A percentile compares a stretch with the other conserved stretches of the same genome.
Conservation (phyloP, 2,888 invertebrate genomes). For the Brenthis daphne region DNA sequence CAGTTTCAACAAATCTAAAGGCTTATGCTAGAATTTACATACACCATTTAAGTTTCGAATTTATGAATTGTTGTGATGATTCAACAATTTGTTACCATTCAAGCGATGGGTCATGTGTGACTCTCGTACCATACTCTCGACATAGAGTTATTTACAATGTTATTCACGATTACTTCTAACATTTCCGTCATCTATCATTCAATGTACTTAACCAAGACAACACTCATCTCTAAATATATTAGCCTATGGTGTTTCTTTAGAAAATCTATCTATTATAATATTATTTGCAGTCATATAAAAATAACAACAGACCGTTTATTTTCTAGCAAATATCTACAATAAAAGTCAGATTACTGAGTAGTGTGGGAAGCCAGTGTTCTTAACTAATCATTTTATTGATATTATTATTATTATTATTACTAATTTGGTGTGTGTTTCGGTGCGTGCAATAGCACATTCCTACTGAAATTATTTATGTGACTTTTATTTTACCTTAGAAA, state of each 20-base stretch:
- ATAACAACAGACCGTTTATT: slow-evolving; percentile 76
- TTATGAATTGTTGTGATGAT: slow-evolving; percentile 40
- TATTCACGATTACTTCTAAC: slow-evolving; percentile 46
- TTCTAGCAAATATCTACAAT: slow-evolving; percentile 77
- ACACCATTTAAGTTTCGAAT: slow-evolving; percentile 39
- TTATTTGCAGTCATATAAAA: slow-evolving; percentile 80
- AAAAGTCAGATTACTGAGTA: slow-evolving; percentile 66
- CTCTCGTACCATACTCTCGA: slow-evolving; percentile 38
- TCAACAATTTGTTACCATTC: slow-evolving; percentile 35
- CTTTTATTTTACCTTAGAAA: slow-evolving; percentile 59
- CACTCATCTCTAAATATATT: slow-evolving; percentile 52
- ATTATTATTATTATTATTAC: slow-evolving; percentile 55
- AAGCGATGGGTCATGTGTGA: slow-evolving; percentile 35
- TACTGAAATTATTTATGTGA: slow-evolving; percentile 64
- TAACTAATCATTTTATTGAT: slow-evolving; percentile 63
- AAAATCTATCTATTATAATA: slow-evolving; percentile 72
- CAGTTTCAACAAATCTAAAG: slow-evolving; percentile 53
- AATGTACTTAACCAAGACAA: slow-evolving; percentile 45
- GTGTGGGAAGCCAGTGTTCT: slow-evolving; percentile 73
- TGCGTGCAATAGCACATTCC: slow-evolving; percentile 81
- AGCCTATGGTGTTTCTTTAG: slow-evolving; percentile 74
- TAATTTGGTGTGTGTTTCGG: slow-evolving; percentile 77
- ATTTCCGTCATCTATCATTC: slow-evolving; percentile 45
- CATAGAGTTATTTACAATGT: slow-evolving; percentile 44
- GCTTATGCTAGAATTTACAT: slow-evolving; percentile 43